Conservation (phyloP, 2,113 vertebrate species). For the Syngnathus typhle region DNA sequence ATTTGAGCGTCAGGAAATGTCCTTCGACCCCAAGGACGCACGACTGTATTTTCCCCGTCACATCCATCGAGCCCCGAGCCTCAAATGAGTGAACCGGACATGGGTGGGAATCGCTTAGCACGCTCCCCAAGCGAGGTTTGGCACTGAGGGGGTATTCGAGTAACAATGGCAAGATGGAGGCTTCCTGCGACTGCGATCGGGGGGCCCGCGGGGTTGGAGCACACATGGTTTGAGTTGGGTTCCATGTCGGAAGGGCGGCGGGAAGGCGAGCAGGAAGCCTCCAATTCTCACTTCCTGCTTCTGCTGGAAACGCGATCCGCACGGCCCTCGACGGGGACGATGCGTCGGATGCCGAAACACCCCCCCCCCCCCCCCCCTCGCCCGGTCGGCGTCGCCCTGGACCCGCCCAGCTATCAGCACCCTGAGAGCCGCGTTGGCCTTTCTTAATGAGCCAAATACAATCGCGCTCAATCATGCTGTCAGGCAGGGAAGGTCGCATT, state of each 20-base stretch:
- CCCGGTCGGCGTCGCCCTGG: neutral
- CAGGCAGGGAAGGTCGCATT: slow-evolving; percentile 11
- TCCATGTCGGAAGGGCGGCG: slow-evolving; percentile 60
- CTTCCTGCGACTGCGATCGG: slow-evolving; percentile 56
- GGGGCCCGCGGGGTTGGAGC: slow-evolving; percentile 56
- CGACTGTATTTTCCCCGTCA: slow-evolving; percentile 73
- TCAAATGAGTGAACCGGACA: slow-evolving; percentile 56
- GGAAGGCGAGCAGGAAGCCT: slow-evolving; percentile 67
- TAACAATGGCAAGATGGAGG: slow-evolving; percentile 53
- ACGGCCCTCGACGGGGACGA: slow-evolving; percentile 30
- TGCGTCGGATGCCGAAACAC: slow-evolving; percentile 32
- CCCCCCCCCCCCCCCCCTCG: slow-evolving; percentile 42
- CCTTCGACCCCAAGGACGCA: slow-evolving; percentile 53
- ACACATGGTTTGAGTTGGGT: slow-evolving; percentile 75
- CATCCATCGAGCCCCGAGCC: slow-evolving; percentile 58
- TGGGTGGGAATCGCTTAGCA: slow-evolving; percentile 57
- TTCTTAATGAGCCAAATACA: slow-evolving; percentile 49
- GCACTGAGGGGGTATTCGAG: slow-evolving; percentile 52
- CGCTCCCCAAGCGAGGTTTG: slow-evolving; percentile 47
- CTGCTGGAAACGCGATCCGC: slow-evolving; percentile 63
- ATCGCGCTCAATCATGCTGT: slow-evolving; percentile 42
- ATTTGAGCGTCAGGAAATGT: slow-evolving; percentile 66
- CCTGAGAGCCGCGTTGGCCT: slow-evolving; percentile 37
- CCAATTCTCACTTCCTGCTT: slow-evolving; percentile 71
- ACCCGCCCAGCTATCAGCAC: slow-evolving; percentile 53